phyloP scores from a whole-genome alignment of 92 coral and sea anemone species.

The Montipora capitata region DNA sequence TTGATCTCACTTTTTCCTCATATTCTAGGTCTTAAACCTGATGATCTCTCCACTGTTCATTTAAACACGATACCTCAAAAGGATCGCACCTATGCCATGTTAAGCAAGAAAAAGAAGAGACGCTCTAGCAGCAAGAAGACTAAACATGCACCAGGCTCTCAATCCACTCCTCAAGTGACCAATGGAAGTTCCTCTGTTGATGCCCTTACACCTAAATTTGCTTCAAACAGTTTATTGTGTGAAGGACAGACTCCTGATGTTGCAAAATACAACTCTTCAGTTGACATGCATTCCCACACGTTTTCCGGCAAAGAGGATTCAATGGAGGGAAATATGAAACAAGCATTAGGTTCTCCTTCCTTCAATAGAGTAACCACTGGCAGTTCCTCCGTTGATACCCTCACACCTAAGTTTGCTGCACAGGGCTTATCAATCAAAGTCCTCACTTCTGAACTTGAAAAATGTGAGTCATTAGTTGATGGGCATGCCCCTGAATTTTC shows the following conservation, averaged over 20 bases:
- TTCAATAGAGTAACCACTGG: not conserved
- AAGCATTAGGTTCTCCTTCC: slow-evolving; percentile 6
- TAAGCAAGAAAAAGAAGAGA: slow-evolving; percentile 90
- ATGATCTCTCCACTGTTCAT: slow-evolving; percentile 89
- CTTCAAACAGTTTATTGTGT: not conserved
- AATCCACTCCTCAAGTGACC: slow-evolving; percentile 10
- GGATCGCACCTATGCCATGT: slow-evolving; percentile 84
- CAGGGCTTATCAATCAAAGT: not conserved
- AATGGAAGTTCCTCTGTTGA: slow-evolving; percentile 66
- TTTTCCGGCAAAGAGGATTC: too few relatives aligned
- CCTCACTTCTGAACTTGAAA: too few relatives aligned
- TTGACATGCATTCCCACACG: slow-evolving; percentile 61
- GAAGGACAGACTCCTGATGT: slow-evolving; percentile 20
- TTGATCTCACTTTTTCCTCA: not conserved
- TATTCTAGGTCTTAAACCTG: slow-evolving; percentile 83
- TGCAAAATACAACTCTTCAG: slow-evolving; percentile 48
- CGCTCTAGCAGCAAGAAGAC: slow-evolving; percentile 50
- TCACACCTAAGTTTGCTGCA: slow-evolving; percentile 23
- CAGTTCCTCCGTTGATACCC: too few relatives aligned
- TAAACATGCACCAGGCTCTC: slow-evolving; percentile 27
- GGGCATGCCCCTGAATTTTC: slow-evolving; percentile 60
- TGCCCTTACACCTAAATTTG: slow-evolving; percentile 75
- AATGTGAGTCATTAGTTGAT: slow-evolving; percentile 48
- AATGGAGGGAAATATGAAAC: slow-evolving; percentile 1
- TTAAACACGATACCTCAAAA: slow-evolving; percentile 83